Percentiles rank a stretch among this genome's conserved stretches.
These are phyloP conservation scores for Odontomachus brunneus DNA, from an alignment of 1,140 invertebrate species.

Conservation along the genomic window DNA sequence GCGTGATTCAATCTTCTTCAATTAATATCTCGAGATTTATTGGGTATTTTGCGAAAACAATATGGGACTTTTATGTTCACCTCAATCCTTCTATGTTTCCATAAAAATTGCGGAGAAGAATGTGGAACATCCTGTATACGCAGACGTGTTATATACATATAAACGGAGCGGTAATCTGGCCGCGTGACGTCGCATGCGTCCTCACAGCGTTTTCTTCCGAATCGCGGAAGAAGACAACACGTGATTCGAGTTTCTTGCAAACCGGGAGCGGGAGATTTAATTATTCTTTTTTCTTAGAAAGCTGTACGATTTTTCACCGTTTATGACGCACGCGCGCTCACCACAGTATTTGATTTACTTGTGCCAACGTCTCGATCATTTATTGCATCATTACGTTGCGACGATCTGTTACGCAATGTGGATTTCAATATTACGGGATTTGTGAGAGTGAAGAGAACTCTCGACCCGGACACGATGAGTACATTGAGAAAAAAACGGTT, in stretches of 20 bases:
- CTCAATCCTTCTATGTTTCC: too few species aligned
- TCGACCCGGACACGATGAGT: too few species aligned
- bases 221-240: background rate
- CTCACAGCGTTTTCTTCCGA: background rate
- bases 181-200: too few species aligned
- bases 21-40: too few species aligned
- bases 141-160: background rate
- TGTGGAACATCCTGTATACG: too few species aligned
- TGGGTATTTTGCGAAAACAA: too few species aligned
- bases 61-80: too few species aligned
- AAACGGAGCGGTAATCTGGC: conserved; percentile 1
- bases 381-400: too few species aligned
- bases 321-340: background rate
- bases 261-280: background rate
- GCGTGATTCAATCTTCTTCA: too few species aligned
- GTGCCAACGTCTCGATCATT: background rate
- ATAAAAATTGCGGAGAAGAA: too few species aligned
- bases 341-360: background rate
- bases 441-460: too few species aligned
- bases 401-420: background rate
- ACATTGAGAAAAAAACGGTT: too few species aligned
- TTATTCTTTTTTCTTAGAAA: background rate
- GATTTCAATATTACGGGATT: background rate
- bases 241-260: background rate
- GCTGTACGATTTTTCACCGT: background rate